Conservation (phyloP, 2,113 vertebrate species). For the Pelobates fuscus region DNA sequence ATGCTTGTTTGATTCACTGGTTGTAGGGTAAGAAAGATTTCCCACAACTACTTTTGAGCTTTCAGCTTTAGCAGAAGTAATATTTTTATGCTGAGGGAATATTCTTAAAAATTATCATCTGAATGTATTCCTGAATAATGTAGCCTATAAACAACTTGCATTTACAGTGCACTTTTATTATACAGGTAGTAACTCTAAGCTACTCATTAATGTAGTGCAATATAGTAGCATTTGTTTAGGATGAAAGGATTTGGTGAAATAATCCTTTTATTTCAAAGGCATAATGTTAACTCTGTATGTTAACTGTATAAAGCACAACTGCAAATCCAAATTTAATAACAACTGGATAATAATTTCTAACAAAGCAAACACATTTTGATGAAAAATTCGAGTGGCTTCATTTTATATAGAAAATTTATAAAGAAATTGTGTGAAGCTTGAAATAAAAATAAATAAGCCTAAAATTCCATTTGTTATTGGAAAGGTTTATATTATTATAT, state of each 20-base stretch:
- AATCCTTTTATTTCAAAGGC: background rate
- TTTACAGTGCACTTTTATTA: background rate
- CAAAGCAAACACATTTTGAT: background rate
- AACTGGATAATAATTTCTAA: background rate
- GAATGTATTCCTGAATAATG: background rate
- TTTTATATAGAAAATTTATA: too few relatives aligned
- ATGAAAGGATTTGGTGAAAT: background rate
- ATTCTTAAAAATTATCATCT: conserved; percentile 11
- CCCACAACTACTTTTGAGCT: background rate
- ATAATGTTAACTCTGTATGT: background rate
- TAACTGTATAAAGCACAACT: background rate
- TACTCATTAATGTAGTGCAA: background rate
- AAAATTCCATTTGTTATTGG: too few relatives aligned
- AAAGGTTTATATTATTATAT: too few relatives aligned
- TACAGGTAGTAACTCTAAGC: background rate
- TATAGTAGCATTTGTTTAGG: background rate
- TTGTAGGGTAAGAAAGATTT: background rate
- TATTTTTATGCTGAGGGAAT: background rate
- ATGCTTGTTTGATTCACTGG: background rate
- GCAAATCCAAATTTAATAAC: background rate
- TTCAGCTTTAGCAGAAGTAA: background rate
- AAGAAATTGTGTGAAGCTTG: too few relatives aligned
- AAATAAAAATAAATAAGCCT: too few relatives aligned
- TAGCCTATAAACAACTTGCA: background rate
- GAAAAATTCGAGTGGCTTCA: too few relatives aligned